These are phyloP conservation scores for Cyrtonyx montezumae DNA, from an alignment of 2,113 vertebrate species.

Conservation along the genomic window DNA sequence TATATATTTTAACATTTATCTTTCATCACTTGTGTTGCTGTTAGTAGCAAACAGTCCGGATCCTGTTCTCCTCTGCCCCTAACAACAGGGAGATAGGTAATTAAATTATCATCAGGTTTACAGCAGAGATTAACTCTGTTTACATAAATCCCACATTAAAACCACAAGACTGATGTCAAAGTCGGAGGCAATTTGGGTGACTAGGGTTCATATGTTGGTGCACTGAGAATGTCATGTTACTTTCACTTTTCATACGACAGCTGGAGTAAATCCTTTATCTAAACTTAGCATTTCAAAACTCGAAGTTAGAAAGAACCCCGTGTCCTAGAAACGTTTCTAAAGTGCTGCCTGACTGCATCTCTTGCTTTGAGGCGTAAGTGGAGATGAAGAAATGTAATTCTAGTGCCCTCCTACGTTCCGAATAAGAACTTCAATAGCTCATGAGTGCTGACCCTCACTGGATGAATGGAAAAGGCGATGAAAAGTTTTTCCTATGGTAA, in stretches of 20 bases:
- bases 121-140: neutral
- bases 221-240: fast-evolving
- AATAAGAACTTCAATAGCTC: neutral
- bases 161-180: neutral
- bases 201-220: neutral
- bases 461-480: neutral
- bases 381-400: neutral
- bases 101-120: neutral
- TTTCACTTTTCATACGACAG: fast-evolving
- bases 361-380: fast-evolving
- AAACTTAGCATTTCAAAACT: neutral
- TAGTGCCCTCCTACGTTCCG: slow-evolving; percentile 34
- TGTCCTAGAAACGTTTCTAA: neutral
- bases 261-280: neutral
- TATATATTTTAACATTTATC: neutral
- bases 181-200: neutral
- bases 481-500: neutral
- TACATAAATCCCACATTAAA: neutral
- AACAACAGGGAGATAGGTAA: neutral
- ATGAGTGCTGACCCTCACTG: fast-evolving
- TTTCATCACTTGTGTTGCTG: neutral
- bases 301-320: neutral
- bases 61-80: neutral
- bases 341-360: fast-evolving
- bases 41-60: neutral